Percentiles rank a stretch among this genome's conserved stretches.
phyloP scores from a whole-genome alignment of 2,888 invertebrate genomes.

The Ferrisia virgata region DNA sequence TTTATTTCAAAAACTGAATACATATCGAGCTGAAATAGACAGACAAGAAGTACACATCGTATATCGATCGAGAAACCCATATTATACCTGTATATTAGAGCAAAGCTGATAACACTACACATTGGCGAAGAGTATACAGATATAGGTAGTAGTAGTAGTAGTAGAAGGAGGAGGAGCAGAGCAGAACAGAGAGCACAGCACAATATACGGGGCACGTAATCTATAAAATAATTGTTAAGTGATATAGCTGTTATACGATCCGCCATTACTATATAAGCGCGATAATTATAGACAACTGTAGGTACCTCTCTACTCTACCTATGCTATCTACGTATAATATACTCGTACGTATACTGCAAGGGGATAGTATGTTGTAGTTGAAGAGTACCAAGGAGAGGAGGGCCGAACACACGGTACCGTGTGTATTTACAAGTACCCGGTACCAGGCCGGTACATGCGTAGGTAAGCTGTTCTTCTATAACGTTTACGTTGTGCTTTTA shows the following conservation, averaged over 20 bases:
- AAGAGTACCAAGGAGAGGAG: neutral
- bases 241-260: conserved; percentile 38
- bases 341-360: neutral
- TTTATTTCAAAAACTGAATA: no score
- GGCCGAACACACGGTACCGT: neutral
- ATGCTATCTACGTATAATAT: no score
- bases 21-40: no score
- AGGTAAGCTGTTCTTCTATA: conserved; percentile 7
- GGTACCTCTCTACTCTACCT: no score
- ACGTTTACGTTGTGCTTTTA: conserved; percentile 34
- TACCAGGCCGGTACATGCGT: neutral
- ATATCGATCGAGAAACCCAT: no score
- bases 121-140: neutral
- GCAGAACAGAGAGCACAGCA: no score
- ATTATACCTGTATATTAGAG: no score
- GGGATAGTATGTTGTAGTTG: no score
- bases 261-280: conserved; percentile 37
- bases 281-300: conserved; percentile 35
- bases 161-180: neutral
- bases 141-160: neutral
- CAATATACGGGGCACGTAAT: neutral
- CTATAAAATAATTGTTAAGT: conserved; percentile 28
- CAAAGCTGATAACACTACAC: no score
- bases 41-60: no score
- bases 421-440: conserved; percentile 31